Conservation (phyloP, 2,113 vertebrate species). For the Colaptes auratus region DNA sequence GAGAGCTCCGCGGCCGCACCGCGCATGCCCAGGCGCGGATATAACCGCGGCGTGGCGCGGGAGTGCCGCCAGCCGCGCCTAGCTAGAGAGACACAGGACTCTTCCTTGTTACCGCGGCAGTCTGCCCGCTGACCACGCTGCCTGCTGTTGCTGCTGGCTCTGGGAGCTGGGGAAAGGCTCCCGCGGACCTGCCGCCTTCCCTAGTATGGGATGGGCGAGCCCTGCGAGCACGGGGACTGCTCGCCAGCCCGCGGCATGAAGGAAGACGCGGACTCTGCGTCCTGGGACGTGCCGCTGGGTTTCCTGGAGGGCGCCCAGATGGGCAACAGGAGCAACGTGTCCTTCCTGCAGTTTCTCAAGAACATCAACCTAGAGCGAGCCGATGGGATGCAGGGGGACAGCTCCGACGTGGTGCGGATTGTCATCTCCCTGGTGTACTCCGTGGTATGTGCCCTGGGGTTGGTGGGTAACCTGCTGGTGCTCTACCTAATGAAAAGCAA, state of each 20-base stretch:
- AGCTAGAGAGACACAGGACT: rapidly evolving
- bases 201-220: conserved; percentile 63
- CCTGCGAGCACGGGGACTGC: conserved; percentile 53
- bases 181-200: neutral
- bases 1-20: conserved; percentile 68
- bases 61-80: neutral
- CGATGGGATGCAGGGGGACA: conserved; percentile 75
- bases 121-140: neutral
- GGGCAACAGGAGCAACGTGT: conserved; percentile 76
- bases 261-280: conserved; percentile 14
- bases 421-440: conserved; percentile 89
- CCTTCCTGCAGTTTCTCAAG: conserved; percentile 68
- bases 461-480: conserved; percentile 92
- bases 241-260: conserved; percentile 61
- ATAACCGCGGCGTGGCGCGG: neutral
- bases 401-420: conserved; percentile 81
- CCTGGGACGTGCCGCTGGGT: conserved; percentile 18
- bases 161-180: neutral
- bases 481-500: conserved; percentile 92
- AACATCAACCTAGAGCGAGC: conserved; percentile 65
- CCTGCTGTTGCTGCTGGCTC: neutral
- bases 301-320: conserved; percentile 60
- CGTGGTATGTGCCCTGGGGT: conserved; percentile 90
- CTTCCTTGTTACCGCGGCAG: neutral
- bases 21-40: conserved; percentile 66